Evolutionary conservation across 2,113 vertebrate genomes (phyloP).

Genomic region (Donacobius atricapilla): DNA sequence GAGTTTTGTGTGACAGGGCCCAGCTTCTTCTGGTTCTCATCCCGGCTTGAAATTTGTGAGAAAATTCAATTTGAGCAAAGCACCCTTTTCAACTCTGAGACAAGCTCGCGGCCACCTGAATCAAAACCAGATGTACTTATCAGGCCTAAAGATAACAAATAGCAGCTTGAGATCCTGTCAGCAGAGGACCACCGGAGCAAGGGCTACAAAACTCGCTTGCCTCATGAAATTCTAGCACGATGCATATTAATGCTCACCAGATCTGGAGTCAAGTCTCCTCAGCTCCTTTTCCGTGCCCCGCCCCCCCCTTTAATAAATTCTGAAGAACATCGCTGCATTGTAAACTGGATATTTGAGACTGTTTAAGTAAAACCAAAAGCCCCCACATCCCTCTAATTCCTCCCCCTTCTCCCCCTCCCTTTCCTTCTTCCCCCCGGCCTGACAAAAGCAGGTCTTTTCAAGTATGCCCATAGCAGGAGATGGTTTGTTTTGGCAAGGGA

Average conservation of each 20-base stretch:
- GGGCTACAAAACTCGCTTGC: conserved; percentile 67
- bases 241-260: conserved; percentile 73
- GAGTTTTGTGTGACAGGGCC: conserved; percentile 75
- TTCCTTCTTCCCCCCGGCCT: conserved; percentile 8
- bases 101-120: conserved; percentile 87
- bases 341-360: conserved; percentile 74
- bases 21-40: conserved; percentile 80
- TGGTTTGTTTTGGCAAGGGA: conserved; percentile 79
- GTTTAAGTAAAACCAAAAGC: conserved; percentile 69
- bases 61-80: conserved; percentile 90
- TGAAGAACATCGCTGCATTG: conserved; percentile 68
- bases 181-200: conserved; percentile 86
- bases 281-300: neutral
- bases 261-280: conserved; percentile 46
- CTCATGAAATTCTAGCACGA: conserved; percentile 71
- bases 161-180: conserved; percentile 82
- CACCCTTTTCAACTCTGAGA: conserved; percentile 88
- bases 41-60: conserved; percentile 87
- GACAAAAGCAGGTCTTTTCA: conserved; percentile 73
- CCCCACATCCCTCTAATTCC: conserved; percentile 46
- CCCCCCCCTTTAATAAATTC: conserved; percentile 33
- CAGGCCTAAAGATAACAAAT: conserved; percentile 95
- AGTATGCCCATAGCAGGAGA: conserved; percentile 63
- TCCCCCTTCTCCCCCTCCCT: neutral
- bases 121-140: conserved; percentile 98